A percentile compares a stretch with the other conserved stretches of the same genome.
These are phyloP conservation scores for silkworm (Bombyx mori) DNA, from an alignment of 1,140 invertebrate genomes.

Conservation along the genomic window ASM3026992v2 NC_085133.1:1881001-1881500, in stretches of 20 bases:
- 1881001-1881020: no score
- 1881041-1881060: constrained; percentile 24
- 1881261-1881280: constrained; percentile 73
- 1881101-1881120: no score
- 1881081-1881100: constrained; percentile 71
- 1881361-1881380: constrained; percentile 52
- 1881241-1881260: constrained; percentile 73
- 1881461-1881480: constrained; percentile 21
- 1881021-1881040: constrained; percentile 30
- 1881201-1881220: constrained; percentile 72
- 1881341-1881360: constrained; percentile 55
- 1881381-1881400: constrained; percentile 63
- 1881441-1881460: constrained; percentile 38
- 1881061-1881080: constrained; percentile 67
- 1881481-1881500: constrained; percentile 20
- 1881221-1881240: constrained; percentile 71
- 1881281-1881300: constrained; percentile 72
- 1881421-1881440: constrained; percentile 49
- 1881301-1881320: constrained; percentile 72
- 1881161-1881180: constrained; percentile 73
- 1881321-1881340: constrained; percentile 72
- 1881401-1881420: constrained; percentile 65
- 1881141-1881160: constrained; percentile 72
- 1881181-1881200: constrained; percentile 72
- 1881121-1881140: no score